Evolutionary conservation across 2,888 invertebrate genomes (phyloP).

Genomic region (Amiota mariae): DNA sequence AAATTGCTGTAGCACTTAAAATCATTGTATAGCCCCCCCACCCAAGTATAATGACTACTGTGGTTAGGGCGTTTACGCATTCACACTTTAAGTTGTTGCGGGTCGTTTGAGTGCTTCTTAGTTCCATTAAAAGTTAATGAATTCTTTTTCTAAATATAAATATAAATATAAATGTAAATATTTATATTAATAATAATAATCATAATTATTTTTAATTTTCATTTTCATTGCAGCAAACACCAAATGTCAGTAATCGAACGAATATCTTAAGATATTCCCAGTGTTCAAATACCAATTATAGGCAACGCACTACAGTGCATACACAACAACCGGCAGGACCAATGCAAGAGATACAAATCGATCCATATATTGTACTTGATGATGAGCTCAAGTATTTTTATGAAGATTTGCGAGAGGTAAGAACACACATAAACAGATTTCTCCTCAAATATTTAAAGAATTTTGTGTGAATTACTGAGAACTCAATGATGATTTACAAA

Average conservation of each 20-base stretch:
- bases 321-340: constrained; percentile 85
- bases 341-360: constrained; percentile 85
- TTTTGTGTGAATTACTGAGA: background rate
- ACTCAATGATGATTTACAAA: no score
- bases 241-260: constrained; percentile 46
- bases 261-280: constrained; percentile 46
- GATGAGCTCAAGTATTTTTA: constrained; percentile 91
- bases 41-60: constrained; percentile 26
- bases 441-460: background rate
- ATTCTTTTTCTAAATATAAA: background rate
- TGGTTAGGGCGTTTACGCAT: constrained; percentile 12
- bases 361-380: constrained; percentile 89
- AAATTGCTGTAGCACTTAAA: background rate
- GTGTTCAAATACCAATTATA: constrained; percentile 54
- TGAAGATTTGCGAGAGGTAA: constrained; percentile 88
- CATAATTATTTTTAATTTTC: constrained; percentile 16
- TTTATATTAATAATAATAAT: no score
- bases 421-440: background rate
- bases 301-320: constrained; percentile 82
- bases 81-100: constrained; percentile 44
- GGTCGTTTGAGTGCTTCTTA: no score
- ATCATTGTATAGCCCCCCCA: background rate
- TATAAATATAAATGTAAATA: no score
- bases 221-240: constrained; percentile 46
- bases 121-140: constrained; percentile 47